phyloP scores from a whole-genome alignment of 2,113 vertebrate species.

The Grammomys dolichurus region DNA sequence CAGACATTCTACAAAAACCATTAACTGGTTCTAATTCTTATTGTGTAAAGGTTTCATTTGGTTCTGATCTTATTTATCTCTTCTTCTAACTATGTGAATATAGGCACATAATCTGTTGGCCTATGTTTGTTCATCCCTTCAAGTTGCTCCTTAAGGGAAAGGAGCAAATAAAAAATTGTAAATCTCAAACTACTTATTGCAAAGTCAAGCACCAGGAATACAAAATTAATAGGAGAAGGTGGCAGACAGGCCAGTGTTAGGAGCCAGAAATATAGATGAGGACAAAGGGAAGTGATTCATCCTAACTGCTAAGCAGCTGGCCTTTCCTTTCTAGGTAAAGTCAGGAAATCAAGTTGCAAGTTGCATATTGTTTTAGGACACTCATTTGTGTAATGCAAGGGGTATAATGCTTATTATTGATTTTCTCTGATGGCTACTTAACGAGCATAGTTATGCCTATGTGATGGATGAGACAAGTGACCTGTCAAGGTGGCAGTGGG shows the following conservation, averaged over 20 bases:
- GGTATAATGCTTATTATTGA: slow-evolving; percentile 63
- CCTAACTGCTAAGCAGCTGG: neutral
- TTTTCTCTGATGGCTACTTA: slow-evolving; percentile 70
- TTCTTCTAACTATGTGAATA: neutral
- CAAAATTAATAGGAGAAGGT: slow-evolving; percentile 45
- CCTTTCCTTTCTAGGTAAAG: slow-evolving; percentile 9
- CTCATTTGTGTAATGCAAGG: neutral
- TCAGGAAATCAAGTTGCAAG: neutral
- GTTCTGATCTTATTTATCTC: slow-evolving; percentile 36
- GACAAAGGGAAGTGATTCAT: neutral
- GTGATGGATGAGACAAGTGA: slow-evolving; percentile 70
- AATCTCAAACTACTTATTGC: slow-evolving; percentile 74
- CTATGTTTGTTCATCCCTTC: slow-evolving; percentile 37
- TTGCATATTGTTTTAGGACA: neutral
- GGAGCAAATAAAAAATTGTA: slow-evolving; percentile 72
- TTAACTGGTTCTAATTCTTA: neutral
- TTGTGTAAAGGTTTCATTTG: slow-evolving; percentile 22
- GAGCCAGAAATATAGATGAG: slow-evolving; percentile 54
- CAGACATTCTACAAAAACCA: neutral
- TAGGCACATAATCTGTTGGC: slow-evolving; percentile 39
- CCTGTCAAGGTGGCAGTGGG: slow-evolving; percentile 64
- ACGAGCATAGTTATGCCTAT: slow-evolving; percentile 72
- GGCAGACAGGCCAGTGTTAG: neutral
- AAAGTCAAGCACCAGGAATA: neutral
- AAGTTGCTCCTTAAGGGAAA: slow-evolving; percentile 63